Percentiles rank a stretch among this genome's conserved stretches.
Evolutionary conservation across 2,797 vertebrate species (phyloP).

Genomic region (Taenioides sp.): DNA sequence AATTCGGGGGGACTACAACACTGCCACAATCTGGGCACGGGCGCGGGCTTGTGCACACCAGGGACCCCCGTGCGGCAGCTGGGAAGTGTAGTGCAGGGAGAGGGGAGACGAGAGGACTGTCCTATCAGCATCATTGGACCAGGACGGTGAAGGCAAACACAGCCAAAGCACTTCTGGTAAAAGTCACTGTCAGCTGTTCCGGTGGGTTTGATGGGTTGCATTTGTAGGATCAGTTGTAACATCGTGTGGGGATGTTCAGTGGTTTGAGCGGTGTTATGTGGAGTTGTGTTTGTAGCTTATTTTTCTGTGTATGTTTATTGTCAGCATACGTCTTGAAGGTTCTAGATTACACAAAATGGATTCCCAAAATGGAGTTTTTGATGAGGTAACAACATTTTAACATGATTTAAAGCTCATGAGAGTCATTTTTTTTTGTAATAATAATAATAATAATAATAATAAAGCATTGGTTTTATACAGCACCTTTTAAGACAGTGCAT

Average conservation of each 20-base stretch:
- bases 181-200: constrained; percentile 9
- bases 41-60: constrained; percentile 44
- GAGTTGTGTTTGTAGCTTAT: neutral
- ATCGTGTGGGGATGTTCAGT: too few relatives aligned
- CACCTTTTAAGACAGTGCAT: too few relatives aligned
- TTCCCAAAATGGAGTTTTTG: too few relatives aligned
- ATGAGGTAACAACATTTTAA: too few relatives aligned
- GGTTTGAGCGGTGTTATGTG: neutral
- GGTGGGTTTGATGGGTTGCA: neutral
- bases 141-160: constrained; percentile 56
- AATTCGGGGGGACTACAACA: constrained; percentile 77
- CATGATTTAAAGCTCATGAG: too few relatives aligned
- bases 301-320: too few relatives aligned
- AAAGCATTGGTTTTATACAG: too few relatives aligned
- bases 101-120: constrained; percentile 40
- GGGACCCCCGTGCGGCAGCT: constrained; percentile 43
- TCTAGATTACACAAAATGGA: too few relatives aligned
- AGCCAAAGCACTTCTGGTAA: constrained; percentile 24
- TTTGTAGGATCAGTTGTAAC: neutral
- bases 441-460: too few relatives aligned
- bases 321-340: too few relatives aligned
- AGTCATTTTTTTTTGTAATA: too few relatives aligned
- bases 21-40: constrained; percentile 62
- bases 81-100: constrained; percentile 39
- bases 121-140: constrained; percentile 40